Evolutionary conservation across 2,888 invertebrate genomes (phyloP).

Genomic region (Chirona hameri): DNA sequence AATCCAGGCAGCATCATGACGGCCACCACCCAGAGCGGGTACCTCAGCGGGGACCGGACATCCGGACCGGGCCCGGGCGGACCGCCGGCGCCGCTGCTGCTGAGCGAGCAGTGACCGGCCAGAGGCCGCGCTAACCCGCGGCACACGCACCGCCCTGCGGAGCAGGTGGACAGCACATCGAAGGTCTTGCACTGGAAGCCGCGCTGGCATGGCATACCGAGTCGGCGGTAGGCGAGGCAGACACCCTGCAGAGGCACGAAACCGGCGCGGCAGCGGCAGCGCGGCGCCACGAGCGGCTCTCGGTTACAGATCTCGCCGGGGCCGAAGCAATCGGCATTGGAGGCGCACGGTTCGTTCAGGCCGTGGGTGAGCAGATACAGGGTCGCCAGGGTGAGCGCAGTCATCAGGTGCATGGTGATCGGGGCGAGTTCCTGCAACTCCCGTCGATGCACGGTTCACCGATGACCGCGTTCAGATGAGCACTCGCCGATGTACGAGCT

Average conservation of each 20-base stretch:
- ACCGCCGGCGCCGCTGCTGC: too few species aligned
- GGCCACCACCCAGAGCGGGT: slow-evolving; percentile 23
- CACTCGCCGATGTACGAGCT: too few species aligned
- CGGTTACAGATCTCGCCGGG: background rate
- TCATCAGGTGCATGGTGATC: background rate
- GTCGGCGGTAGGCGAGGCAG: background rate
- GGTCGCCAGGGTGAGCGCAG: background rate
- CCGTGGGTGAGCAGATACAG: background rate
- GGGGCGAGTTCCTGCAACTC: too few species aligned
- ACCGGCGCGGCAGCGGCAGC: background rate
- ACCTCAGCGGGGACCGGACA: background rate
- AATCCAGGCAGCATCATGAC: slow-evolving; percentile 6
- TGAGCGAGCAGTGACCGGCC: background rate
- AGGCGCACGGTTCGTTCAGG: background rate
- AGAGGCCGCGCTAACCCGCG: background rate
- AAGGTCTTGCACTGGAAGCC: background rate
- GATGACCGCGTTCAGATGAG: too few species aligned
- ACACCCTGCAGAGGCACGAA: background rate
- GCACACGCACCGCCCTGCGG: background rate
- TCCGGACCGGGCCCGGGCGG: background rate
- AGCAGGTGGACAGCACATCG: background rate
- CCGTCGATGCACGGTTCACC: too few species aligned
- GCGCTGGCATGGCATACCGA: background rate
- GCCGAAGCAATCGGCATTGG: background rate
- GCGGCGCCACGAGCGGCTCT: background rate